Evolutionary conservation across 2,888 invertebrate genomes (phyloP).

Genomic region (Ichneumoninae sp.): DNA sequence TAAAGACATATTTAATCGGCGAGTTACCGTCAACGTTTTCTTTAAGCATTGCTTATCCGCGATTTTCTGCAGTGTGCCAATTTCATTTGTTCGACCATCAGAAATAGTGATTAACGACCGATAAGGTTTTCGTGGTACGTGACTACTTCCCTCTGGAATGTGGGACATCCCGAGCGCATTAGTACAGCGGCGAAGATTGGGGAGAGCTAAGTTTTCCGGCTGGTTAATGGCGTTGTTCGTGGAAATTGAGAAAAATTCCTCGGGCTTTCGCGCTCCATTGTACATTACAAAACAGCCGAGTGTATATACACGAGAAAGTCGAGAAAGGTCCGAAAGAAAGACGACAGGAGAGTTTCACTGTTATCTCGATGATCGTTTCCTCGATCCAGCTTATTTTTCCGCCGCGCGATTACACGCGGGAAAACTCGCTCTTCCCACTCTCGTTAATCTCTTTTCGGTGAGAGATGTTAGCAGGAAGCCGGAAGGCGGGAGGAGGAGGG

Average conservation of each 20-base stretch:
- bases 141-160: conserved; percentile 4
- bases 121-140: conserved; percentile 48
- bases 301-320: conserved; percentile 35
- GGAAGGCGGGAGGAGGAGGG: conserved; percentile 20
- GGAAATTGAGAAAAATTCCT: conserved; percentile 59
- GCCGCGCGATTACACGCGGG: conserved; percentile 60
- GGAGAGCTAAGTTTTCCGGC: conserved; percentile 47
- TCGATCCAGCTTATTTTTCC: conserved; percentile 66
- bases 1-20: not conserved
- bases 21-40: not conserved
- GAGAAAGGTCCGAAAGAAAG: conserved; percentile 17
- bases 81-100: conserved; percentile 18
- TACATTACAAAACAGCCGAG: conserved; percentile 45
- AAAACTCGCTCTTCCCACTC: conserved; percentile 64
- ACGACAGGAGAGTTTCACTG: conserved; percentile 52
- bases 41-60: not conserved
- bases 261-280: conserved; percentile 29
- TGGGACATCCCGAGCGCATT: conserved; percentile 50
- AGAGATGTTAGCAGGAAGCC: conserved; percentile 49
- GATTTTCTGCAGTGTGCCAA: not conserved
- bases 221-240: conserved; percentile 31
- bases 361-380: conserved; percentile 69
- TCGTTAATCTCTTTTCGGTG: conserved; percentile 63
- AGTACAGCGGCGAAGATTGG: conserved; percentile 40
- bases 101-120: conserved; percentile 39